These are phyloP conservation scores for Eulimnadia texana DNA, from an alignment of 1,140 invertebrate species.

Conservation along the genomic window DNA sequence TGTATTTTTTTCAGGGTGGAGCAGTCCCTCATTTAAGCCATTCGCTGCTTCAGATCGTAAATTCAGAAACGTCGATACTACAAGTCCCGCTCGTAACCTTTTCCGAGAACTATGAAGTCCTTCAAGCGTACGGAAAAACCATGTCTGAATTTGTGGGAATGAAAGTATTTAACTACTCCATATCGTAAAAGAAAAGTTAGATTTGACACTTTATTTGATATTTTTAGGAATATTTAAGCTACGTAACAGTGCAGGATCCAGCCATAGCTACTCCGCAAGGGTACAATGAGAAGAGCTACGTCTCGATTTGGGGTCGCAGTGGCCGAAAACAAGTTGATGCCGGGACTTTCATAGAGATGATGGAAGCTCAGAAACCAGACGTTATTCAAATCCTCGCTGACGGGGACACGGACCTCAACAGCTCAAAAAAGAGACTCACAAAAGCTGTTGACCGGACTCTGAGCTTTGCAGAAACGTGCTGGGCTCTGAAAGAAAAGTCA, in stretches of 20 bases:
- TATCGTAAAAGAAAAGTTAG: background rate
- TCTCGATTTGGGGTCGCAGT: background rate
- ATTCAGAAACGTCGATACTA: background rate
- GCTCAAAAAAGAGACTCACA: background rate
- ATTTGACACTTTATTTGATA: no score
- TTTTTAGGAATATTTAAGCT: background rate
- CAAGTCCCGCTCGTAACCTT: background rate
- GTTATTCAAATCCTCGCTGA: background rate
- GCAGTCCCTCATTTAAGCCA: background rate
- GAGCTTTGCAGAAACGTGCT: background rate
- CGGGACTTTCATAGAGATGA: background rate
- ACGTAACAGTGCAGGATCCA: background rate
- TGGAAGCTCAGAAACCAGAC: background rate
- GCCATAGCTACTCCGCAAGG: background rate
- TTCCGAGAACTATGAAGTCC: background rate
- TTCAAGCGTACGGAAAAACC: background rate
- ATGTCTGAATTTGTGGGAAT: background rate
- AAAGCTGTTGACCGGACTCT: background rate
- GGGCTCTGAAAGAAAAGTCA: background rate
- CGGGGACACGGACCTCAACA: background rate
- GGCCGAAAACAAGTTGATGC: background rate
- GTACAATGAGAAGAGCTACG: background rate
- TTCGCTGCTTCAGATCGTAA: background rate
- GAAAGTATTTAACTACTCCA: background rate
- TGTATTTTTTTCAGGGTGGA: background rate